A percentile compares a stretch with the other conserved stretches of the same genome.
Evolutionary conservation across 2,797 vertebrate species (phyloP).

Genomic region (Alauda arvensis): DNA sequence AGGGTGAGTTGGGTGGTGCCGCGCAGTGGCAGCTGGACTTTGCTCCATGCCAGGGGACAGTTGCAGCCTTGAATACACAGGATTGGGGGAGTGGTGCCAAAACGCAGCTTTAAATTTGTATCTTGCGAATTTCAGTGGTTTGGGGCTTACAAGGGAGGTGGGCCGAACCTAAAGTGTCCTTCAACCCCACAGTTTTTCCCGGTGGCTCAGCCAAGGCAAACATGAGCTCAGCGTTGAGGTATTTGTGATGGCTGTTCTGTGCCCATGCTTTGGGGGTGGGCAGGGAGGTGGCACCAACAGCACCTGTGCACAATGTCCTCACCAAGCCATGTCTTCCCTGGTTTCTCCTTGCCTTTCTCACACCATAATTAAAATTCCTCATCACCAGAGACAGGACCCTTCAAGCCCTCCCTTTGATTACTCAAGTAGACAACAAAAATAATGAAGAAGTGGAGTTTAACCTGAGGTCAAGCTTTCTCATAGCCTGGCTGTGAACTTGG

Average conservation of each 20-base stretch:
- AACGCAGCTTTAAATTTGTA: not conserved
- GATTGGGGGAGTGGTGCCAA: fast-evolving
- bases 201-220: not conserved
- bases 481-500: not conserved
- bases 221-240: slow-evolving; percentile 18
- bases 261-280: not conserved
- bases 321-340: fast-evolving
- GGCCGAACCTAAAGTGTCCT: not conserved
- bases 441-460: not conserved
- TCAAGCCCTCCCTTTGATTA: not conserved
- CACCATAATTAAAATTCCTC: not conserved
- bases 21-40: not conserved
- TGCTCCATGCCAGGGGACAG: fast-evolving
- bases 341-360: not conserved
- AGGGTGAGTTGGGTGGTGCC: not conserved
- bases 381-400: fast-evolving
- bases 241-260: not conserved
- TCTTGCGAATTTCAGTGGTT: not conserved
- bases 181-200: not conserved
- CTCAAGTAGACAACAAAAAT: not conserved
- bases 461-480: not conserved
- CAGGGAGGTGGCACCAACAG: not conserved
- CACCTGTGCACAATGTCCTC: fast-evolving
- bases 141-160: not conserved
- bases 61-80: not conserved